phyloP scores from a whole-genome alignment of 2,113 vertebrate species.

The Anser cygnoides region DNA sequence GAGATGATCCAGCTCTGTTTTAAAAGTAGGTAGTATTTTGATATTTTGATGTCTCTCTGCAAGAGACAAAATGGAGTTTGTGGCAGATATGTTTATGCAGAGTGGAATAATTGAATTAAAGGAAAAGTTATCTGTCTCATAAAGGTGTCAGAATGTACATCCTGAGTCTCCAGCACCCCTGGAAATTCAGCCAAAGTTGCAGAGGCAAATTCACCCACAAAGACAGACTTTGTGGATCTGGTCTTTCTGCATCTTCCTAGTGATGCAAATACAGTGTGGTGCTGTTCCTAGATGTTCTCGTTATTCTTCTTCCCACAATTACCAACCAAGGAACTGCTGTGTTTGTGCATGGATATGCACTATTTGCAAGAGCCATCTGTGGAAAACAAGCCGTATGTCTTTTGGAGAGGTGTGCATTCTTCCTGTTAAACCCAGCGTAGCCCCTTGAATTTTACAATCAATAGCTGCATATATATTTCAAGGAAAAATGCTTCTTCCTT shows the following conservation, averaged over 20 bases:
- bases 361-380: fast-evolving
- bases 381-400: background rate
- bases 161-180: background rate
- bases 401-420: background rate
- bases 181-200: background rate
- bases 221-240: background rate
- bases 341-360: background rate
- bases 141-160: background rate
- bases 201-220: background rate
- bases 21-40: background rate
- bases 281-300: background rate
- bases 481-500: background rate
- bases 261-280: background rate
- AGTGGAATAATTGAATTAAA: background rate
- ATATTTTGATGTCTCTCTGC: background rate
- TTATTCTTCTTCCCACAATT: background rate
- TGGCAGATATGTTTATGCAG: background rate
- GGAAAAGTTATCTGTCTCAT: background rate
- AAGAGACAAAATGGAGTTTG: background rate
- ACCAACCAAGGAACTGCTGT: background rate
- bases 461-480: background rate
- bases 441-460: background rate
- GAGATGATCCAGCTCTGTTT: background rate
- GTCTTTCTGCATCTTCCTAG: background rate
- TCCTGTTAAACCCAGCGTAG: background rate